These are phyloP conservation scores for Uloborus diversus DNA, from an alignment of 1,140 invertebrate genomes.

Conservation along the genomic window DNA sequence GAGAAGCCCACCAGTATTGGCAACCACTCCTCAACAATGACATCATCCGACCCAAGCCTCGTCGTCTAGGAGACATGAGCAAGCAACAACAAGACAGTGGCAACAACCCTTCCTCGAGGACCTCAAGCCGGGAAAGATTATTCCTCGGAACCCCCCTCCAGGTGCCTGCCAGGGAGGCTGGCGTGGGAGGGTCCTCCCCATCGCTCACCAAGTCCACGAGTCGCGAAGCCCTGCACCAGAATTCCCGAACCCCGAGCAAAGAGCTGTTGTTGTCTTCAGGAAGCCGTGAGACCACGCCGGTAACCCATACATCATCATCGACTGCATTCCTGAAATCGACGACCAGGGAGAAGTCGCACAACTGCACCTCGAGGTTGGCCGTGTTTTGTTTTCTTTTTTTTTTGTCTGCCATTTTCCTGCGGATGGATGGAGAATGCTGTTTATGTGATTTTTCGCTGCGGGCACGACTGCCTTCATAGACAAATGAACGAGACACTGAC, in stretches of 20 bases:
- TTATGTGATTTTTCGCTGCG: too few species aligned
- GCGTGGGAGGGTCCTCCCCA: slow-evolving; percentile 57
- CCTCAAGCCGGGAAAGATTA: slow-evolving; percentile 34
- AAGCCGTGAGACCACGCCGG: slow-evolving; percentile 8
- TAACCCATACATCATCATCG: neutral
- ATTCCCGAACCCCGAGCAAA: neutral
- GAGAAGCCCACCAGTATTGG: slow-evolving; percentile 71
- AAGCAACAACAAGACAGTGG: slow-evolving; percentile 43
- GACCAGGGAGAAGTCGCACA: neutral
- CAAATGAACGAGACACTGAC: neutral
- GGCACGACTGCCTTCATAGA: too few species aligned
- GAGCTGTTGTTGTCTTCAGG: neutral
- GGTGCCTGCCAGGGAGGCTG: slow-evolving; percentile 19
- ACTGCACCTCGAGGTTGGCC: neutral
- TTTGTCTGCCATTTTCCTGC: too few species aligned
- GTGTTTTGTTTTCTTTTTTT: too few species aligned
- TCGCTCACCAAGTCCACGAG: slow-evolving; percentile 36
- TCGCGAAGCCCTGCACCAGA: neutral
- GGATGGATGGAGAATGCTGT: too few species aligned
- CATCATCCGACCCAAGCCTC: slow-evolving; percentile 84
- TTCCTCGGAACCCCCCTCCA: slow-evolving; percentile 33
- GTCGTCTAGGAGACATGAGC: slow-evolving; percentile 62
- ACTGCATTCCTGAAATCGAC: slow-evolving; percentile 10
- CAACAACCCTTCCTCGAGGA: slow-evolving; percentile 26
- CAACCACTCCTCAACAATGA: slow-evolving; percentile 76